Percentiles rank a stretch among this genome's conserved stretches.
phyloP scores from a whole-genome alignment of 2,888 invertebrate genomes.

The Ptychoptera albimana region DNA sequence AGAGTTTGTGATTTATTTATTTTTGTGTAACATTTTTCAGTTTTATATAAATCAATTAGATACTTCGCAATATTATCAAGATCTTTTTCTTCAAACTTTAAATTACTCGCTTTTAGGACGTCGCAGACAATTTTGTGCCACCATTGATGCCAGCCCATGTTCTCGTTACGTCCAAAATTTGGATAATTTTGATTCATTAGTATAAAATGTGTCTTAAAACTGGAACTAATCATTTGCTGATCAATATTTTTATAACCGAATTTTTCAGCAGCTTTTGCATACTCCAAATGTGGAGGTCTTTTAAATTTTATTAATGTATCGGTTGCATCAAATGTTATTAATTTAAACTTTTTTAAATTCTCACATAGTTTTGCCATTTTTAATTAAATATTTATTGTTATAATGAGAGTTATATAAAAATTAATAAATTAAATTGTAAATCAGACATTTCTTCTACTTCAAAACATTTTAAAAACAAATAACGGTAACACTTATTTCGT shows the following conservation, averaged over 20 bases:
- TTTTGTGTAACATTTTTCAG: conserved; percentile 53
- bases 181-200: conserved; percentile 48
- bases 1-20: conserved; percentile 45
- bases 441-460: too few species aligned
- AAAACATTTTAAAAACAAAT: too few species aligned
- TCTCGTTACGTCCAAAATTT: conserved; percentile 56
- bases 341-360: conserved; percentile 23
- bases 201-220: conserved; percentile 48
- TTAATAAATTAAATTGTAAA: too few species aligned
- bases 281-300: conserved; percentile 48
- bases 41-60: conserved; percentile 51
- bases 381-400: too few species aligned
- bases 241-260: conserved; percentile 36
- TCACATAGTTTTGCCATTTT: conserved; percentile 6
- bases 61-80: conserved; percentile 33
- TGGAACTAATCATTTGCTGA: conserved; percentile 22
- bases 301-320: conserved; percentile 66
- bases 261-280: conserved; percentile 46
- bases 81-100: conserved; percentile 14
- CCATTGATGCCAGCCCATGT: conserved; percentile 60
- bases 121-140: conserved; percentile 41
- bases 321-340: conserved; percentile 80
- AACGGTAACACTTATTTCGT: too few species aligned
- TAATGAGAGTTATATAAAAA: too few species aligned
- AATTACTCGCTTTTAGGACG: conserved; percentile 17